A percentile compares a stretch with the other conserved stretches of the same genome.
Conservation (phyloP, 2,888 invertebrate species). For the Acrobasis suavella region DNA sequence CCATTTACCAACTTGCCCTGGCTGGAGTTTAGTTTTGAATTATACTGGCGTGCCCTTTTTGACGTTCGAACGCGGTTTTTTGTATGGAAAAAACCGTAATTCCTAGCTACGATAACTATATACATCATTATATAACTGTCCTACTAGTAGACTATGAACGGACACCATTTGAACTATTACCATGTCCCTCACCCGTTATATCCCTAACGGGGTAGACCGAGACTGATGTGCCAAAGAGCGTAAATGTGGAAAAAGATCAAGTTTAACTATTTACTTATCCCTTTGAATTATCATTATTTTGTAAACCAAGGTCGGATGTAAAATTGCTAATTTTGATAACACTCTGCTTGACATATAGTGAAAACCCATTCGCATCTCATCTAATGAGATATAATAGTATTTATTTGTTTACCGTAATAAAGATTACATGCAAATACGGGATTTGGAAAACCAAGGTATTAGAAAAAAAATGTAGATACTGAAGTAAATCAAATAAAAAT, state of each 20-base stretch:
- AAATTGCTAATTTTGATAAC: slow-evolving; percentile 11
- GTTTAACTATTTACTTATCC: neutral
- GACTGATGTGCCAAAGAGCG: too few relatives aligned
- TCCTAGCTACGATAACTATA: too few relatives aligned
- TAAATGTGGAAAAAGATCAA: neutral
- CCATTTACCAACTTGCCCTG: too few relatives aligned
- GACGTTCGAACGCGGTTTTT: too few relatives aligned
- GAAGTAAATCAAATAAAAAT: neutral
- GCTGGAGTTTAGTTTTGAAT: too few relatives aligned
- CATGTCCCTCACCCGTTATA: too few relatives aligned
- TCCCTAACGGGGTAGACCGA: too few relatives aligned
- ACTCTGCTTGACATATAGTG: neutral
- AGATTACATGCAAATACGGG: neutral
- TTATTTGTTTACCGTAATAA: neutral
- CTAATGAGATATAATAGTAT: neutral
- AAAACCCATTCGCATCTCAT: neutral
- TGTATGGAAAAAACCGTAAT: too few relatives aligned
- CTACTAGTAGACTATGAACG: too few relatives aligned
- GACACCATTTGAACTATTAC: too few relatives aligned
- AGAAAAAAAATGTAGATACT: neutral
- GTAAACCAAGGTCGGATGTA: neutral
- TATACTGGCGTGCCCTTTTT: too few relatives aligned
- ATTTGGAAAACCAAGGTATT: neutral
- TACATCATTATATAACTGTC: too few relatives aligned
- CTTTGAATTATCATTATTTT: neutral